Evolutionary conservation across 2,888 invertebrate species (phyloP), one percentile per base, ranked within the genome.

Genomic region (Metacarcinus magister): DNA sequence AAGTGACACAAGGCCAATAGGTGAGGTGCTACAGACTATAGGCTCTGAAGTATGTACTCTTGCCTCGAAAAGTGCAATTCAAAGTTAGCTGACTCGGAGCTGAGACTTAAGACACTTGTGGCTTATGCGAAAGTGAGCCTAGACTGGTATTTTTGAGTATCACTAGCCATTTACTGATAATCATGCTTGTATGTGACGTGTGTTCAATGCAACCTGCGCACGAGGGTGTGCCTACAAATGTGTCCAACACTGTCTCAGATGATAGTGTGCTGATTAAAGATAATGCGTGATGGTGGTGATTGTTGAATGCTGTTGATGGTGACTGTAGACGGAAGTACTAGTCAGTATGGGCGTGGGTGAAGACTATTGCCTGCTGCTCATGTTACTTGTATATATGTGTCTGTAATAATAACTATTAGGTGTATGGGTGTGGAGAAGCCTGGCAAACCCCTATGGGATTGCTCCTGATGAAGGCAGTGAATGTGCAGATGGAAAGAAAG

Each of bases 301-400:
- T 87, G 93, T 95, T 95, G 95, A 93, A 93, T 93, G 93, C 87
- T 93, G 93, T 89, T 94, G 82, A 95, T 95, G 93, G 87, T 95
- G 95, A 95, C 82, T 94, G 96, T 95, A 95, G 96, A 96, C 93
- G 95, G 95, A 96, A 96, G 96, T 95, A 95, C 96, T 96, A 96
- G 96, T 96, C 96, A 95, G 96, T 96, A 95, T 96, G 96, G 96
- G 96, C 92, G 91, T 89, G 96, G 94, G 94, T 91, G 87, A 95
- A 95, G 93, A 60, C 67, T 89, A 46, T 96, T 89, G 48, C 94
- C 96, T 90, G 82, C 93, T 96, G 96, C 96, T 96, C 96, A 96
- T 96, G 95, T 95, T 96, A 96, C 96, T 96, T 96, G 96, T 96
- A 96, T 96, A 96, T 96, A 96, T 96, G 96, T 96, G 96, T 96